These are phyloP conservation scores for Oryzias melastigma DNA, from an alignment of 2,113 vertebrate genomes.

Conservation along the genomic window DNA sequence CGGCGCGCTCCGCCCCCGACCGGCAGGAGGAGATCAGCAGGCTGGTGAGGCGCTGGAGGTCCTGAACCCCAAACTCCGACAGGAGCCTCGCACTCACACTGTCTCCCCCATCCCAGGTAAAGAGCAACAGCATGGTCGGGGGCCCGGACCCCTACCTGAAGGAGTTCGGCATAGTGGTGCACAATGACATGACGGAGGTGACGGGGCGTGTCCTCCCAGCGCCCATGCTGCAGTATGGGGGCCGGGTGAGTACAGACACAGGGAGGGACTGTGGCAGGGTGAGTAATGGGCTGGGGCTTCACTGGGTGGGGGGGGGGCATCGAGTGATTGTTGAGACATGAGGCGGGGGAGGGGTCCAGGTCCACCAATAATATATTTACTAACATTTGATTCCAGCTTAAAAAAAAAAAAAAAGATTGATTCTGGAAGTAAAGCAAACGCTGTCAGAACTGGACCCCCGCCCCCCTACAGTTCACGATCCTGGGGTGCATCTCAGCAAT, in stretches of 20 bases:
- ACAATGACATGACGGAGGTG: conserved; percentile 98
- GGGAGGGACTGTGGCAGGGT: conserved; percentile 83
- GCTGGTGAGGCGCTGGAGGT: conserved; percentile 78
- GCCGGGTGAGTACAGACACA: conserved; percentile 89
- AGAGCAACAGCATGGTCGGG: conserved; percentile 98
- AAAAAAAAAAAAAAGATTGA: neutral
- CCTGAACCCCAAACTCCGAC: neutral
- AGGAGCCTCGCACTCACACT: neutral
- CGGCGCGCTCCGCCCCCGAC: conserved; percentile 95
- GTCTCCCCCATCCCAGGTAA: conserved; percentile 81
- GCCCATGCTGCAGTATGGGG: conserved; percentile 98
- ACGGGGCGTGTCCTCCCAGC: conserved; percentile 96
- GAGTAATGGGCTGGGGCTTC: conserved; percentile 67
- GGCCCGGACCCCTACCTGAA: conserved; percentile 97
- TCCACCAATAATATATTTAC: conserved; percentile 1
- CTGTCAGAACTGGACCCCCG: conserved; percentile 33
- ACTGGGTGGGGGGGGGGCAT: conserved; percentile 39
- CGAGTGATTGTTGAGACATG: conserved; percentile 16
- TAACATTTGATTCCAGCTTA: neutral
- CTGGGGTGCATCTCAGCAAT: conserved; percentile 38
- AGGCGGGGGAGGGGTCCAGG: conserved; percentile 31
- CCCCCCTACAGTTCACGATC: conserved; percentile 9
- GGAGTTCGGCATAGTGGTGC: conserved; percentile 97
- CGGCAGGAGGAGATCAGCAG: conserved; percentile 98
- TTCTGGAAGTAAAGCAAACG: neutral